Evolutionary conservation across 2,888 invertebrate species (phyloP), one percentile per base, ranked within the genome.

Genomic region (Ryuthela nishihirai): DNA sequence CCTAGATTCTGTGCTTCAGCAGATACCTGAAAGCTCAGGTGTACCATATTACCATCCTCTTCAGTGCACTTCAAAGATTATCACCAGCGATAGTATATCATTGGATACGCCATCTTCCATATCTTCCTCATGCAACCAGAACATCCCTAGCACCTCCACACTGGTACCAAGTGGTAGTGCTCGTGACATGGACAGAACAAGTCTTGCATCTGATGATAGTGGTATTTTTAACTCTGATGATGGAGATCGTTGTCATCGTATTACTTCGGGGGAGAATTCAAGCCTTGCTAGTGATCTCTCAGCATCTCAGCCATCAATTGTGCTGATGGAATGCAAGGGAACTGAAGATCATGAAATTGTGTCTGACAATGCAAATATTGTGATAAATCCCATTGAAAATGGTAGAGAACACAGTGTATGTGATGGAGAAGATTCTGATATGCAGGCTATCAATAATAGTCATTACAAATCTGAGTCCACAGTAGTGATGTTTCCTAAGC

Each of bases 121-220:
- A 36, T 52, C 52, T 25, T 53, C 54, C 40, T 26, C 44, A 15
- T 26, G 15, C 6, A 23, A 10, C 32, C 26, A 44, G n/a, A n/a
- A n/a, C n/a, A 10, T 12, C 4, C 48, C 54, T 5, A 44, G 53
- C 12, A 40, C 42, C 24, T 12, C 25, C 34, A 32, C 34, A n/a
- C 50, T 20, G 9, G 36, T 21, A 9, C 36, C 35, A 12, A n/a
- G n/a, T n/a, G n/a, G n/a, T n/a, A 49, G 9, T 17, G 39, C 34
- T 20, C 40, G 54, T 25, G 62, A 63, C 40, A 49, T 52, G 15
- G 82, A 82, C 68, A 75, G 81, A 47, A 79, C 80, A 40, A 81
- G 81, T 68, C 74, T 82, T 15, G 87, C 87, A 36, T 88, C 88
- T 32, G 88, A 88, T 73, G 88, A 88, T 74, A 87, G 87, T 85